phyloP scores from a whole-genome alignment of 2,113 vertebrate species.

The Irena cyanogastra region DNA sequence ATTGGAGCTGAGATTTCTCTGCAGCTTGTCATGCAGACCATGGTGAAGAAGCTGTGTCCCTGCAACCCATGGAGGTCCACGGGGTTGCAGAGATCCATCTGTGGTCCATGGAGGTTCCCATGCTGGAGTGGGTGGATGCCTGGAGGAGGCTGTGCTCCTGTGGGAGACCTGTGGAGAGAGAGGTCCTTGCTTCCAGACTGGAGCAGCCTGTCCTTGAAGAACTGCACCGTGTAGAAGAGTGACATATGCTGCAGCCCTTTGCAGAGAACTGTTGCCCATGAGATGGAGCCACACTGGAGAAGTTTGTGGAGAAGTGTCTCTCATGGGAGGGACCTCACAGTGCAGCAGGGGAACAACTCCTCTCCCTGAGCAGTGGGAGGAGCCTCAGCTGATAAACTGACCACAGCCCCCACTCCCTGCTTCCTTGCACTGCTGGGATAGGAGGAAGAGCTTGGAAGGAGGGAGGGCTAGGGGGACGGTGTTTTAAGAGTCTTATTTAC shows the following conservation, averaged over 20 bases:
- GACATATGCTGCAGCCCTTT: background rate
- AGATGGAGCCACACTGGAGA: background rate
- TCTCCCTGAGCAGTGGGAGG: background rate
- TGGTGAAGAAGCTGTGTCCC: background rate
- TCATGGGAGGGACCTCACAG: accelerated
- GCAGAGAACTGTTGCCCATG: background rate
- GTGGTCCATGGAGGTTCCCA: background rate
- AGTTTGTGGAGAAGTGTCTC: background rate
- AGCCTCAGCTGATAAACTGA: accelerated
- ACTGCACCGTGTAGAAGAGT: background rate
- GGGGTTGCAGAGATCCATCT: background rate
- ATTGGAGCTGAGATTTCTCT: background rate
- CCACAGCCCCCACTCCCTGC: background rate
- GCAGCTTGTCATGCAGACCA: background rate
- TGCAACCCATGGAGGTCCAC: background rate
- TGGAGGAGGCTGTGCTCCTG: background rate
- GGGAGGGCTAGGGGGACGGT: background rate
- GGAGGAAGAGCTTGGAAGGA: background rate
- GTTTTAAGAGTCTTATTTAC: background rate
- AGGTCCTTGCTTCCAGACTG: background rate
- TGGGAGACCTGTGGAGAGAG: background rate
- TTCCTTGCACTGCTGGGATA: background rate
- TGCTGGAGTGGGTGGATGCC: accelerated
- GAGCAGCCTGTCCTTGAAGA: background rate
- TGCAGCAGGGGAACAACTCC: background rate